Percentiles rank a stretch among this genome's conserved stretches.
phyloP scores from a whole-genome alignment of 2,888 invertebrate genomes.

The Agrotis exclamationis region DNA sequence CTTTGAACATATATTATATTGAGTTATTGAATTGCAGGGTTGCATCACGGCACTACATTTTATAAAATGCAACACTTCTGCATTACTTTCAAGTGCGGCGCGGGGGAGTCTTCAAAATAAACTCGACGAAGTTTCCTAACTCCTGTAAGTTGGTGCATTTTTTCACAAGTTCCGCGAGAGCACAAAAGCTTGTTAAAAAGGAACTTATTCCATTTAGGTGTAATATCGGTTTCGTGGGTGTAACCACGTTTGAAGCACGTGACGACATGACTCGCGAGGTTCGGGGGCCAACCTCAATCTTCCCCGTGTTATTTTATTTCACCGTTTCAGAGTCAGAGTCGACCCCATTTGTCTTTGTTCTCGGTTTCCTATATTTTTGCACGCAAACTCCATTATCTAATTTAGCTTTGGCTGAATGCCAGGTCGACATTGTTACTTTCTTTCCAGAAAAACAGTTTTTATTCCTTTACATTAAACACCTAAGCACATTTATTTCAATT shows the following conservation, averaged over 20 bases:
- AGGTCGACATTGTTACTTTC: conserved; percentile 88
- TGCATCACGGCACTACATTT: conserved; percentile 40
- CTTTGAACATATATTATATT: not conserved
- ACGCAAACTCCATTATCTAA: conserved; percentile 92
- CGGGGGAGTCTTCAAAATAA: conserved; percentile 64
- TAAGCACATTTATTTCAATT: conserved; percentile 86
- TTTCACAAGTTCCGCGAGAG: conserved; percentile 53
- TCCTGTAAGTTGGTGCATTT: conserved; percentile 63
- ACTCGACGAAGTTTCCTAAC: conserved; percentile 58
- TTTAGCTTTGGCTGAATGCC: conserved; percentile 91
- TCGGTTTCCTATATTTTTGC: conserved; percentile 91
- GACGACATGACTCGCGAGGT: conserved; percentile 72
- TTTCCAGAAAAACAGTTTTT: conserved; percentile 86
- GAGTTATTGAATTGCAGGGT: conserved; percentile 12
- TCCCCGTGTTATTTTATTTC: conserved; percentile 87
- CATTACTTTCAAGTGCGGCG: conserved; percentile 55
- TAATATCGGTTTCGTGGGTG: conserved; percentile 70
- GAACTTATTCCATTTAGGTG: conserved; percentile 67
- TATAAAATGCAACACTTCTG: conserved; percentile 57
- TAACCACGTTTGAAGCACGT: conserved; percentile 74
- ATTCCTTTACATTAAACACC: conserved; percentile 87
- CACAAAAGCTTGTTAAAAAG: conserved; percentile 63
- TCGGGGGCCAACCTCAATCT: conserved; percentile 80
- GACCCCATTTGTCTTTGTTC: conserved; percentile 91
- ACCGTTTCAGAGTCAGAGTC: conserved; percentile 86